phyloP scores from a whole-genome alignment of 2,113 vertebrate species.

The Cephalopterus ornatus region DNA sequence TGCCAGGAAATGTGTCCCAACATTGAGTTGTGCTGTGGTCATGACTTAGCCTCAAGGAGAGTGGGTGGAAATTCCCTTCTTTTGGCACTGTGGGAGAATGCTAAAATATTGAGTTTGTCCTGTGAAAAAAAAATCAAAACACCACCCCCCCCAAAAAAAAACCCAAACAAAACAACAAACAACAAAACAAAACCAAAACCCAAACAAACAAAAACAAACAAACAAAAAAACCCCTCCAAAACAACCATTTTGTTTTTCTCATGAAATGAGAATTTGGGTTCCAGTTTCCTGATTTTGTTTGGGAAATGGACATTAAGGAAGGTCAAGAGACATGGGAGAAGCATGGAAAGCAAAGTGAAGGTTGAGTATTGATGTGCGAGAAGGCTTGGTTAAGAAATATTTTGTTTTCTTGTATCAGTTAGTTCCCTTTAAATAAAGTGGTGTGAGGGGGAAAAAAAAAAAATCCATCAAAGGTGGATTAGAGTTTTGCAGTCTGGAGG shows the following conservation, averaged over 20 bases:
- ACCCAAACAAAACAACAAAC: too few relatives aligned
- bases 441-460: background rate
- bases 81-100: background rate
- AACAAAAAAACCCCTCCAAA: too few relatives aligned
- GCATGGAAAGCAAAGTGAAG: background rate
- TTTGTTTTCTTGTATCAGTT: background rate
- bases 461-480: background rate
- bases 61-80: background rate
- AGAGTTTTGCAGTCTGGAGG: background rate
- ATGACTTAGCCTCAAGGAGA: background rate
- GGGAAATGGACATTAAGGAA: background rate
- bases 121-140: background rate
- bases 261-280: background rate
- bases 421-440: background rate
- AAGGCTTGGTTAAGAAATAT: background rate
- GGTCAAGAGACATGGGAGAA: background rate
- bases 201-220: too few relatives aligned
- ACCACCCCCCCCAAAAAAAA: background rate
- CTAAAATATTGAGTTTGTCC: background rate
- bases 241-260: background rate
- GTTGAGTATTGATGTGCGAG: background rate
- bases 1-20: conserved; percentile 20
- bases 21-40: background rate
- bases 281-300: background rate
- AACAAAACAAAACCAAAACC: too few relatives aligned